Percentiles rank a stretch among this genome's conserved stretches.
Conservation (phyloP, 2,888 invertebrate genomes). For the Hyposoter dolosus region DNA sequence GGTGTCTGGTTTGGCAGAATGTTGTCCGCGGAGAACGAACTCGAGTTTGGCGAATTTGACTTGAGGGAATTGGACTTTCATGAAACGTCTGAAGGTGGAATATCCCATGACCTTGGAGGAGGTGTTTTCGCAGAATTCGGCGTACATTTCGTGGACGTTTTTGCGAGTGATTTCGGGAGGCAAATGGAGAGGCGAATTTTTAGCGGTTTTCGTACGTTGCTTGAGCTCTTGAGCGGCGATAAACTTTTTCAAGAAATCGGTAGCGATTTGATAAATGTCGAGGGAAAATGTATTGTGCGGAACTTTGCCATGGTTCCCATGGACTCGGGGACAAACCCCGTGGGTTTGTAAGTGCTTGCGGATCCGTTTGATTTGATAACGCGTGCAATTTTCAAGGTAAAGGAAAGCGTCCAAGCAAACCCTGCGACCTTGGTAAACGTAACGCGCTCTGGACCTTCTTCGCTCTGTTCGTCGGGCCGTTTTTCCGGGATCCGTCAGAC, state of each 20-base stretch:
- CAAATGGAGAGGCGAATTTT: slow-evolving; percentile 86
- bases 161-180: slow-evolving; percentile 88
- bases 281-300: slow-evolving; percentile 93
- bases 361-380: slow-evolving; percentile 92
- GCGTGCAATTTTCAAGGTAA: slow-evolving; percentile 92
- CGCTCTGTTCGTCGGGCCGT: slow-evolving; percentile 90
- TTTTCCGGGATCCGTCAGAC: slow-evolving; percentile 90
- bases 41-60: slow-evolving; percentile 89
- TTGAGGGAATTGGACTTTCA: slow-evolving; percentile 93
- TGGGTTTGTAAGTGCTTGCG: slow-evolving; percentile 92
- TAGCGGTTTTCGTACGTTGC: slow-evolving; percentile 86
- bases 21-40: slow-evolving; percentile 73
- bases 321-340: slow-evolving; percentile 91
- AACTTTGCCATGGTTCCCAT: slow-evolving; percentile 92
- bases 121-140: slow-evolving; percentile 90
- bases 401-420: slow-evolving; percentile 92
- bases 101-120: slow-evolving; percentile 92
- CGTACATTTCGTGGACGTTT: slow-evolving; percentile 91
- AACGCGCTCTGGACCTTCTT: slow-evolving; percentile 90
- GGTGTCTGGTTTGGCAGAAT: slow-evolving; percentile 7
- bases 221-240: slow-evolving; percentile 88
- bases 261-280: slow-evolving; percentile 92
- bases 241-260: slow-evolving; percentile 91
- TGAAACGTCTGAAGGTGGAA: slow-evolving; percentile 92
- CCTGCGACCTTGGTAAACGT: slow-evolving; percentile 91